Conservation (phyloP, 2,113 vertebrate species). For the Pelvicachromis taeniatus region DNA sequence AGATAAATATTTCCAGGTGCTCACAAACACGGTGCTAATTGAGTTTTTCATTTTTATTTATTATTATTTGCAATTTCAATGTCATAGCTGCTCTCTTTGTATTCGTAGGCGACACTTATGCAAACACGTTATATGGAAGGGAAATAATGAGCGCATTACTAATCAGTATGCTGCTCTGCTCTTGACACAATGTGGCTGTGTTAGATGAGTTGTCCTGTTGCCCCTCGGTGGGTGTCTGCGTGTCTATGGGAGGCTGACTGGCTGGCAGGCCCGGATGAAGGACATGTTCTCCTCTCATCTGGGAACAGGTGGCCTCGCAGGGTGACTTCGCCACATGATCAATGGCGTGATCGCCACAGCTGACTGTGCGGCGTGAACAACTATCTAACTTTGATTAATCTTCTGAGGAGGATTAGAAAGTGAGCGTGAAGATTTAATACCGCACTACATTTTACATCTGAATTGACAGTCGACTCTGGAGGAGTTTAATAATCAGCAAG, state of each 20-base stretch:
- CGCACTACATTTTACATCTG: slow-evolving; percentile 22
- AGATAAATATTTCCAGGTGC: not conserved
- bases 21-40: slow-evolving; percentile 26
- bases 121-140: not conserved
- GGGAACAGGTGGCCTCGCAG: slow-evolving; percentile 71
- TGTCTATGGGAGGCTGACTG: slow-evolving; percentile 49
- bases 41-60: not conserved
- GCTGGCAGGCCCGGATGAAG: slow-evolving; percentile 53
- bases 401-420: slow-evolving; percentile 15
- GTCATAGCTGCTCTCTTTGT: not conserved
- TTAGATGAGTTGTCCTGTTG: slow-evolving; percentile 57
- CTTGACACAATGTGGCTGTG: slow-evolving; percentile 37
- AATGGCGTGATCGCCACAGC: slow-evolving; percentile 42
- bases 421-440: slow-evolving; percentile 9
- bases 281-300: slow-evolving; percentile 57
- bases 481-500: not conserved
- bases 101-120: not conserved
- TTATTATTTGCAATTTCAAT: not conserved
- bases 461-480: not conserved
- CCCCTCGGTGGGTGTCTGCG: slow-evolving; percentile 54
- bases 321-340: slow-evolving; percentile 63
- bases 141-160: slow-evolving; percentile 20
- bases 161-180: slow-evolving; percentile 60
- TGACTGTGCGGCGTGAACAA: slow-evolving; percentile 10
- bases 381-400: slow-evolving; percentile 45